phyloP scores from a whole-genome alignment of 2,888 invertebrate genomes.

The Ethmia dodecea region DNA sequence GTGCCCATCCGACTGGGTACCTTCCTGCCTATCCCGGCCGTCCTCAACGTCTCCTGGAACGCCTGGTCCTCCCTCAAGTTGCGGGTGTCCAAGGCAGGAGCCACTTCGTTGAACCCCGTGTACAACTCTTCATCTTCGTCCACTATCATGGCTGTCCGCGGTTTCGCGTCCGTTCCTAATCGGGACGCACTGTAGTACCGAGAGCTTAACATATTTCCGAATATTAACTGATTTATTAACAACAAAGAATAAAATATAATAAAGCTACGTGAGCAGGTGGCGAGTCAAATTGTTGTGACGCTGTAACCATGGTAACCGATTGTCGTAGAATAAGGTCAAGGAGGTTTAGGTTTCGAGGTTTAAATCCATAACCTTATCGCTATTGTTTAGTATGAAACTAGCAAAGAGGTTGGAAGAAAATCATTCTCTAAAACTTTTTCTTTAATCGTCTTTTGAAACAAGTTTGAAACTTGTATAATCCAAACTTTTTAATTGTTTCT shows the following conservation, averaged over 20 bases:
- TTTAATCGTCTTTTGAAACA: too few relatives aligned
- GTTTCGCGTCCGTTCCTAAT: conserved; percentile 53
- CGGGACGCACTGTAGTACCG: conserved; percentile 62
- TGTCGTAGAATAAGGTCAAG: conserved; percentile 1
- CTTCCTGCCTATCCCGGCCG: conserved; percentile 83
- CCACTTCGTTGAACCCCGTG: conserved; percentile 82
- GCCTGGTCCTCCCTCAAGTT: conserved; percentile 84
- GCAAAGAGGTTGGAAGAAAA: too few relatives aligned
- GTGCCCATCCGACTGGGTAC: conserved; percentile 76
- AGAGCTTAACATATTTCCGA: conserved; percentile 47
- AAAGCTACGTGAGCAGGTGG: not conserved
- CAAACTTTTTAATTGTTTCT: too few relatives aligned
- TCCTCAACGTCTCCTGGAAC: conserved; percentile 87
- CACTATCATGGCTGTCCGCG: conserved; percentile 54
- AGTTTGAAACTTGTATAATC: too few relatives aligned
- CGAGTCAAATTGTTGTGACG: conserved; percentile 59
- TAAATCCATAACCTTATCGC: too few relatives aligned
- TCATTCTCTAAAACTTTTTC: too few relatives aligned
- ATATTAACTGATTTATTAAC: not conserved
- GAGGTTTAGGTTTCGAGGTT: too few relatives aligned
- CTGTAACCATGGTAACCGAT: conserved; percentile 50
- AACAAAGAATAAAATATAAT: not conserved
- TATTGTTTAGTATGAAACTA: too few relatives aligned
- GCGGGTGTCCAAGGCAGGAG: conserved; percentile 81
- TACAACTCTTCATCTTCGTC: conserved; percentile 82